Evolutionary conservation across 2,888 invertebrate genomes (phyloP).

Genomic region (Zygaena filipendulae): DNA sequence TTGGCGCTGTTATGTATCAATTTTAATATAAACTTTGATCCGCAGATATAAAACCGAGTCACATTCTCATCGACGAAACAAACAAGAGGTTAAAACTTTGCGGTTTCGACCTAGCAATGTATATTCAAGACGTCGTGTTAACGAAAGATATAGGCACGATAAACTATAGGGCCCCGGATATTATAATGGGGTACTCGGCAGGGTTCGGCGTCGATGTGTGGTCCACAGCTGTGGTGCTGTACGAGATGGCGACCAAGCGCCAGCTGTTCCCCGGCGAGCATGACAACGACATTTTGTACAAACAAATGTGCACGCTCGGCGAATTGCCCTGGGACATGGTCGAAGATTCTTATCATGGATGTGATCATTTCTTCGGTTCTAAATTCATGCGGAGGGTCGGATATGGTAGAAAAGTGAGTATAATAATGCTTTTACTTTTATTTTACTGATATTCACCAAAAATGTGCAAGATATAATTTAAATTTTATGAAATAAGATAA

Average conservation of each 20-base stretch:
- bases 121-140: conserved; percentile 7
- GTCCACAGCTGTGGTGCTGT: conserved; percentile 36
- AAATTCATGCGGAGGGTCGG: conserved; percentile 20
- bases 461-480: no score
- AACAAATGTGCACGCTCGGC: conserved; percentile 32
- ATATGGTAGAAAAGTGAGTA: conserved; percentile 17
- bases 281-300: conserved; percentile 31
- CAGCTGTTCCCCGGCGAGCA: conserved; percentile 24
- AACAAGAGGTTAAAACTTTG: conserved; percentile 30
- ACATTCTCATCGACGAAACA: conserved; percentile 31
- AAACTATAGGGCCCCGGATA: conserved; percentile 39
- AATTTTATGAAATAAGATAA: no score
- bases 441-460: no score
- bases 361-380: conserved; percentile 21
- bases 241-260: conserved; percentile 32
- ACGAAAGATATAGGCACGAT: conserved; percentile 23
- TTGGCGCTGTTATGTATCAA: no score
- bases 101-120: conserved; percentile 35
- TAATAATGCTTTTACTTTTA: no score
- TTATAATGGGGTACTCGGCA: conserved; percentile 33
- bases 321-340: conserved; percentile 27
- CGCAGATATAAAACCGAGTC: conserved; percentile 40
- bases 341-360: conserved; percentile 16
- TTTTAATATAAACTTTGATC: not conserved
- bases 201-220: conserved; percentile 37